Conservation (phyloP, 2,888 invertebrate genomes). For the Macropis europaea region DNA sequence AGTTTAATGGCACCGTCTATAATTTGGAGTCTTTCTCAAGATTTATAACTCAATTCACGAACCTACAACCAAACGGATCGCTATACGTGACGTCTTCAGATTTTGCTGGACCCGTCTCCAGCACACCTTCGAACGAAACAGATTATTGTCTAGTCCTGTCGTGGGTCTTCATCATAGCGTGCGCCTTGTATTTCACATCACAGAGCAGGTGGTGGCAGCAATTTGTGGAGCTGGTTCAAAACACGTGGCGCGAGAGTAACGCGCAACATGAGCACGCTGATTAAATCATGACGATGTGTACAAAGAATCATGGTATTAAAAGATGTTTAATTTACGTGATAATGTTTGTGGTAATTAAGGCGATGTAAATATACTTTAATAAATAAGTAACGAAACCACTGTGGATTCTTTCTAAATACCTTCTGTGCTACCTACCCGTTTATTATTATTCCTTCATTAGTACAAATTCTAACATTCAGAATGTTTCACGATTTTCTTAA, state of each 20-base stretch:
- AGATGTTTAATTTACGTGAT: conserved; percentile 26
- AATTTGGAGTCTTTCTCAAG: conserved; percentile 89
- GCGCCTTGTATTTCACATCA: conserved; percentile 88
- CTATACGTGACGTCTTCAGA: conserved; percentile 87
- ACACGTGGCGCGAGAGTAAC: conserved; percentile 93
- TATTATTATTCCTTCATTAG: too few relatives aligned
- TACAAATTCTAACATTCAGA: too few relatives aligned
- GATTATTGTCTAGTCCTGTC: conserved; percentile 92
- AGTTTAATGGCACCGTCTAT: conserved; percentile 91
- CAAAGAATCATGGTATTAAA: conserved; percentile 23
- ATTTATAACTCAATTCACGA: conserved; percentile 90
- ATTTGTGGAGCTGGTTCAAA: conserved; percentile 91
- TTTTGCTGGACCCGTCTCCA: conserved; percentile 90
- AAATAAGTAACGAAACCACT: conserved; percentile 20
- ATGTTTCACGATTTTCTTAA: too few relatives aligned
- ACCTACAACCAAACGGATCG: conserved; percentile 84
- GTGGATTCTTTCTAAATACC: too few relatives aligned
- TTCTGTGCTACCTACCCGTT: too few relatives aligned
- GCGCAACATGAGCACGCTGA: conserved; percentile 90
- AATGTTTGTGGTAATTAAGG: conserved; percentile 20
- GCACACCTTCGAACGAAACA: conserved; percentile 87
- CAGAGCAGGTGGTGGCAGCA: conserved; percentile 89
- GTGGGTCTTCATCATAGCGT: conserved; percentile 91
- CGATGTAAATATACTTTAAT: conserved; percentile 39
- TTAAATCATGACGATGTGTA: conserved; percentile 72